Percentiles rank a stretch among this genome's conserved stretches.
These are phyloP conservation scores for Gobius niger DNA, from an alignment of 2,113 vertebrate species.

Conservation along the genomic window DNA sequence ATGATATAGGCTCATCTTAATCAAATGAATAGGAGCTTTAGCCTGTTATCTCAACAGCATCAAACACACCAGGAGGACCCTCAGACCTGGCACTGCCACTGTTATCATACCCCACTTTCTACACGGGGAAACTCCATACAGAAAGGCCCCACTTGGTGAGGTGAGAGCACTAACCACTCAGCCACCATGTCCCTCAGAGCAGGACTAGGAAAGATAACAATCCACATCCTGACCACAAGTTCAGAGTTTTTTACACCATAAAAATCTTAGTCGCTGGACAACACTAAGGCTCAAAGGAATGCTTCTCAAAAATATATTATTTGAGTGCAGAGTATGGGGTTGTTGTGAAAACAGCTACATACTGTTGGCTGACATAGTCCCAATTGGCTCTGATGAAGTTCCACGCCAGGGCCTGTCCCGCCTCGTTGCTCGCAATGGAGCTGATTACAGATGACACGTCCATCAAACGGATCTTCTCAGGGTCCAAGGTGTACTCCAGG, in stretches of 20 bases:
- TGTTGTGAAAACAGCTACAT: slow-evolving; percentile 52
- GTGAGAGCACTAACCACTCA: no score
- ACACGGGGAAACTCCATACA: no score
- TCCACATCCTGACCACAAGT: no score
- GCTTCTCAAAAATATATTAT: neutral
- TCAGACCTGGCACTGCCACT: no score
- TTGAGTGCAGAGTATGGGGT: neutral
- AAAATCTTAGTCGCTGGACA: neutral
- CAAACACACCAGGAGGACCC: no score
- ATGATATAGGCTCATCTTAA: no score
- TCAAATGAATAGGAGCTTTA: no score
- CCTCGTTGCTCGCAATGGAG: slow-evolving; percentile 78
- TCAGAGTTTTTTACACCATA: neutral
- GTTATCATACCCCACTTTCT: no score
- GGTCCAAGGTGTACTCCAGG: slow-evolving; percentile 82
- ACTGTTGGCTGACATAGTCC: slow-evolving; percentile 77
- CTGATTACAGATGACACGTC: slow-evolving; percentile 79
- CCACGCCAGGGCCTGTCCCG: slow-evolving; percentile 87
- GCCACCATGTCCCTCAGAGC: neutral
- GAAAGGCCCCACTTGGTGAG: no score
- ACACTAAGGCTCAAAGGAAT: neutral
- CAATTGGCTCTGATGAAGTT: slow-evolving; percentile 86
- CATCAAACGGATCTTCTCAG: slow-evolving; percentile 81
- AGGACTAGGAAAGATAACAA: neutral
- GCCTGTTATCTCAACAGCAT: no score